phyloP scores from a whole-genome alignment of 2,113 vertebrate genomes.

The Boleophthalmus pectinirostris region DNA sequence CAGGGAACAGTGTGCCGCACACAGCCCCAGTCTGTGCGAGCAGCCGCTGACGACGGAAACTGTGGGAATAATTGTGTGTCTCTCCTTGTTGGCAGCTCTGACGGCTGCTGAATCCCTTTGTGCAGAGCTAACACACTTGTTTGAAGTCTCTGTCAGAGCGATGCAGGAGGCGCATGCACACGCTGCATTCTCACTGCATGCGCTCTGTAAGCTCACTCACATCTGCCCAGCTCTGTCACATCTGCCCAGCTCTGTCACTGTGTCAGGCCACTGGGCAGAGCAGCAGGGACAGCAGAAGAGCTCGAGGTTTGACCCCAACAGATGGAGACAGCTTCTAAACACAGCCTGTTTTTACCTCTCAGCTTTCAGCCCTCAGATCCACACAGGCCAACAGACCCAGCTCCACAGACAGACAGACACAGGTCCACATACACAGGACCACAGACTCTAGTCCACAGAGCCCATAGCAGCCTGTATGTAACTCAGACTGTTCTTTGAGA shows the following conservation, averaged over 20 bases:
- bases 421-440: too few species aligned
- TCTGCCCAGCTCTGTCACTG: conserved; percentile 3
- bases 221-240: conserved; percentile 26
- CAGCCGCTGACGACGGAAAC: conserved; percentile 62
- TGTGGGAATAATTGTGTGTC: conserved; percentile 69
- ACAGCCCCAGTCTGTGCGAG: conserved; percentile 56
- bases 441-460: too few species aligned
- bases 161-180: conserved; percentile 23
- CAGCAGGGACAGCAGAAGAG: conserved; percentile 31
- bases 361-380: conserved; percentile 9
- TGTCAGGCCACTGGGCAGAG: conserved; percentile 32
- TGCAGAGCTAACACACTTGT: conserved; percentile 55
- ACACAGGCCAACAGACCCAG: conserved; percentile 15
- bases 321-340: conserved; percentile 53
- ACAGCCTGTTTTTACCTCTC: conserved; percentile 12
- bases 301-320: conserved; percentile 47
- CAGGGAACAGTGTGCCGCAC: conserved; percentile 61
- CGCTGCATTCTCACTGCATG: conserved; percentile 39
- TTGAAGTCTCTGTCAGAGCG: conserved; percentile 51
- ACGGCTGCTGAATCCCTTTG: conserved; percentile 60
- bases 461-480: conserved; percentile 5
- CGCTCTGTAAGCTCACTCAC: conserved; percentile 41
- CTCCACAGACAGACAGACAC: conserved; percentile 1
- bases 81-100: conserved; percentile 63
- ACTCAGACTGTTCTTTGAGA: conserved; percentile 12